Percentiles rank a stretch among this genome's conserved stretches.
Conservation (phyloP, 1,140 invertebrate species). For the Lucilia cuprina region DNA sequence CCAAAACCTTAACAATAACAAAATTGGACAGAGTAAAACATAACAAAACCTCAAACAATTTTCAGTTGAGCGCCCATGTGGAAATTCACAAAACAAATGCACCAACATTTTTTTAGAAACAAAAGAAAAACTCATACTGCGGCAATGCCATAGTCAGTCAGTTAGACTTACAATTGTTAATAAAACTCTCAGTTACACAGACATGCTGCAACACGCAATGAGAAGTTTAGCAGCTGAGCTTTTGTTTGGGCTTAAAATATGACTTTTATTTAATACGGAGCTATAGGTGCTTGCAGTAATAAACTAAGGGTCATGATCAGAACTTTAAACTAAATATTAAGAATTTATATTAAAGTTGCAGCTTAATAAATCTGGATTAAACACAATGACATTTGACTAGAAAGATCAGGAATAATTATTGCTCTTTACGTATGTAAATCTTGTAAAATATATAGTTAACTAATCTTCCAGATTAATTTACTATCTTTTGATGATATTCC, state of each 20-base stretch:
- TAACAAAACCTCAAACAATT: slow-evolving; percentile 43
- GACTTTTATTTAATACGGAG: not conserved
- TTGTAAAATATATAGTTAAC: too few relatives aligned
- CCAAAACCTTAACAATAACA: slow-evolving; percentile 18
- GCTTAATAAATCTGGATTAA: too few relatives aligned
- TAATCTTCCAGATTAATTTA: too few relatives aligned
- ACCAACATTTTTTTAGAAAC: not conserved
- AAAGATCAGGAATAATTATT: too few relatives aligned
- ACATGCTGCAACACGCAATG: slow-evolving; percentile 46
- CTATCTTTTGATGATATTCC: too few relatives aligned
- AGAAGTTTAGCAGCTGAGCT: slow-evolving; percentile 41
- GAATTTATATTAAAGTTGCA: too few relatives aligned
- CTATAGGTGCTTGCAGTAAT: not conserved
- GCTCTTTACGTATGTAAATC: too few relatives aligned
- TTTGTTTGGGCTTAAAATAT: not conserved
- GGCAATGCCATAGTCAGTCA: not conserved
- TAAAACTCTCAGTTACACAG: not conserved
- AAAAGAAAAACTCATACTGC: not conserved
- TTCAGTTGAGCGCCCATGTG: slow-evolving; percentile 62
- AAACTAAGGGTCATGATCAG: not conserved
- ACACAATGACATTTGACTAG: too few relatives aligned
- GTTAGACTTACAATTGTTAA: slow-evolving; percentile 18
- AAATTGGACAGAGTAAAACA: slow-evolving; percentile 22
- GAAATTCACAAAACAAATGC: slow-evolving; percentile 47
- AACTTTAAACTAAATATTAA: not conserved